phyloP scores from a whole-genome alignment of 2,113 vertebrate genomes.

The Notarius quadriscutis region DNA sequence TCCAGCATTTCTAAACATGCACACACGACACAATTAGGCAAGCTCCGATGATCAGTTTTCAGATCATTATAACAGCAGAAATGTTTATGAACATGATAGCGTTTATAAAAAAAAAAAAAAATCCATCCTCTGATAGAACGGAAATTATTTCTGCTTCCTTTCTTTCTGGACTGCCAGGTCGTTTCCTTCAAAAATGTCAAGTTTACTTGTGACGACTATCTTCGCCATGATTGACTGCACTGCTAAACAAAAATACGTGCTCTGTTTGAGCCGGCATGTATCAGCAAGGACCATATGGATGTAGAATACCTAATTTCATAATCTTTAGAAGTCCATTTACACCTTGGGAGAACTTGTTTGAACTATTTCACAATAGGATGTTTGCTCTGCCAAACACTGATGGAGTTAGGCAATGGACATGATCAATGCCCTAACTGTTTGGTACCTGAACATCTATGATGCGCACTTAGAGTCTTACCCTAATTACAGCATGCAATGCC shows the following conservation, averaged over 20 bases:
- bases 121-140: neutral
- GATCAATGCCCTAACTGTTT: neutral
- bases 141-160: neutral
- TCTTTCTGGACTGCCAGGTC: neutral
- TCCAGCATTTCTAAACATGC: constrained; percentile 81
- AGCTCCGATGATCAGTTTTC: neutral
- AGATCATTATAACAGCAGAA: neutral
- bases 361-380: neutral
- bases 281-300: neutral
- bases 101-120: neutral
- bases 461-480: neutral
- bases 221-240: neutral
- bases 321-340: neutral
- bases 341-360: neutral
- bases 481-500: neutral
- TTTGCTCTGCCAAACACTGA: neutral
- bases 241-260: neutral
- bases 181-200: neutral
- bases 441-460: neutral
- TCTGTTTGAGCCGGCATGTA: neutral
- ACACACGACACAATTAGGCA: neutral
- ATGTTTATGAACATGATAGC: neutral
- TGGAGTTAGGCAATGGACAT: neutral
- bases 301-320: neutral
- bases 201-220: neutral